Base-by-base conservation (phyloP, 2,797 vertebrate genomes). In the Anabacerthia variegaticeps region DNA sequence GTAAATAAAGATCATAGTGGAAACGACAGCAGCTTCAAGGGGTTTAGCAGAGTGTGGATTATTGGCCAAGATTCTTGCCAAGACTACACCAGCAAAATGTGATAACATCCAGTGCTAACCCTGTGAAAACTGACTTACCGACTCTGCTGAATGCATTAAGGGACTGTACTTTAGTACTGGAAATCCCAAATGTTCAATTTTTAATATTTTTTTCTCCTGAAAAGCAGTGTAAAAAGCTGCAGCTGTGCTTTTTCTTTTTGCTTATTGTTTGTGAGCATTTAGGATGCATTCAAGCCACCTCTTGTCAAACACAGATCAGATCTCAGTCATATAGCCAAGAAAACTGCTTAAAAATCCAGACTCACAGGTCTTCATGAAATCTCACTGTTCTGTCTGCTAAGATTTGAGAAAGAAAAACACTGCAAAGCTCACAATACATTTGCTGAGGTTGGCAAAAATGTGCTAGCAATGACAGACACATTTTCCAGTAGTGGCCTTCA, bases 381-480 rank as follows among this genome's bases (percentile, higher is more conserved):
- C 52, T 76, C 32, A 76, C 28, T 20, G 37, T 63, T 63, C 13
- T 65, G 59, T 6, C 26, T 82, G 62, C 43, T 82, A 84, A 67
- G 67, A 82, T 83, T 92, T 75, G 75, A 84, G 69, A 90, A 90
- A 92, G 34, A 32, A 90, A 91, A 86, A 69, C 28, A 88, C 14
- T 88, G 14, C 41, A 74, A 92, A 67, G n/a, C 58, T 92, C 49
- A 36, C 17, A n/a, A 37, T 48, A 24, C 8, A 52, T 75, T 27
- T 46, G 28, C 37, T 87, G 44, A 71, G 44, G 23, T 3, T 51
- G 51, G 39, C 6, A 37, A 92, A 85, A 91, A 19, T 20, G 20
- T 37, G 9, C 55, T 78, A 34, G 24, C 36, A 15, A 32, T 80
- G 71, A 67, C 24, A 80, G 17, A 56, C 34, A 19, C 12, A n/a